Conservation (phyloP, 2,888 invertebrate species). For the Dilophus febrilis region DNA sequence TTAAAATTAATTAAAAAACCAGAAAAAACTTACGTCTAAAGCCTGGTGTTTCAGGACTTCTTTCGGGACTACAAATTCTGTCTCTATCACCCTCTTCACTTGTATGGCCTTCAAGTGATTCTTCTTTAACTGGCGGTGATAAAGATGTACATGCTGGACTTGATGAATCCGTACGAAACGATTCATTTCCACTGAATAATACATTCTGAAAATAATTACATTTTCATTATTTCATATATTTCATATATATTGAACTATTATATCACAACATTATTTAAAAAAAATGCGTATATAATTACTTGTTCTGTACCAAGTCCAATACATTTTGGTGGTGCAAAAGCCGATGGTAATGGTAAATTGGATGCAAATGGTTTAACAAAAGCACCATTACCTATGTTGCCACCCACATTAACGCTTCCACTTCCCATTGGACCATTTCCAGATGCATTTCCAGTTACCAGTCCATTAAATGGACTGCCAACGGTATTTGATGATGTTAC, state of each 20-base stretch:
- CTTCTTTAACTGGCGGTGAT: slow-evolving; percentile 33
- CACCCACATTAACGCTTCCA: slow-evolving; percentile 38
- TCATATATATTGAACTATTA: too few relatives aligned
- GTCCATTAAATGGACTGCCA: slow-evolving; percentile 7
- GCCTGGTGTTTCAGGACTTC: slow-evolving; percentile 33
- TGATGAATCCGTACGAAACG: slow-evolving; percentile 39
- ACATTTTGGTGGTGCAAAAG: slow-evolving; percentile 54
- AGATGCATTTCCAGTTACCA: slow-evolving; percentile 14
- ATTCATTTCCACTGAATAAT: slow-evolving; percentile 21
- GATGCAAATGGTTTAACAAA: slow-evolving; percentile 37
- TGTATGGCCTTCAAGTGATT: slow-evolving; percentile 39
- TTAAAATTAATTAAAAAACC: background rate
- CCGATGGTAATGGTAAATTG: slow-evolving; percentile 52
- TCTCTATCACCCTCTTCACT: slow-evolving; percentile 39
- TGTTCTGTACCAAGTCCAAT: slow-evolving; percentile 31
- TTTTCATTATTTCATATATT: too few relatives aligned
- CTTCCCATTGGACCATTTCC: slow-evolving; percentile 23
- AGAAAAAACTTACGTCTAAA: slow-evolving; percentile 37
- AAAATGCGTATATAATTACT: slow-evolving; percentile 24
- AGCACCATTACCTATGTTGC: slow-evolving; percentile 40
- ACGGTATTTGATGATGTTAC: slow-evolving; percentile 30
- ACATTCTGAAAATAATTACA: slow-evolving; percentile 16
- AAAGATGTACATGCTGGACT: slow-evolving; percentile 43
- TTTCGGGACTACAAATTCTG: slow-evolving; percentile 24
- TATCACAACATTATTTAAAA: too few relatives aligned